Base-by-base conservation (phyloP, 2,797 vertebrate species). In the Lithobates pipiens region DNA sequence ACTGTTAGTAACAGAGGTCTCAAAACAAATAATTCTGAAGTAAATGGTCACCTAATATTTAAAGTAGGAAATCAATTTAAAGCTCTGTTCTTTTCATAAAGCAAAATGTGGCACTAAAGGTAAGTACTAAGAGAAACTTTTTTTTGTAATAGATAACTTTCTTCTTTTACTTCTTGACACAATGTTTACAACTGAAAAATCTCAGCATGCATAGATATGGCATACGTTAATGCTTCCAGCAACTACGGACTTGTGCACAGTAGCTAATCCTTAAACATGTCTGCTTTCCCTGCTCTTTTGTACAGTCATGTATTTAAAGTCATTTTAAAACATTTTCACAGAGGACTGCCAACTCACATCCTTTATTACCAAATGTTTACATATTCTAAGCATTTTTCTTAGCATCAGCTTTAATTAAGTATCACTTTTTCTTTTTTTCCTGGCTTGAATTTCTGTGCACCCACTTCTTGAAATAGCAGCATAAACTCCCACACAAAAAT, bases 401-500 rank as follows among this genome's bases (percentile, higher is more conserved):
- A 36, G 68, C 79, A 81, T 72, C 46, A 81, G 70, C 78, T 80
- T 61, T 72, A 82, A 83, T 63, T 18, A 68, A 65, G 25, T 65
- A 70, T 69, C 68, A 46, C 36, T 67, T 36, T 61, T 82, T 68
- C 44, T 10, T 21, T 57, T 72, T 54, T 80, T 75, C 34, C 77
- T 79, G 70, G 83, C 83, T 25, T 27, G 69, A 50, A 29, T 39
- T 71, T 61, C 65, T 68, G 77, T 79, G 81, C 61, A 79, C 54
- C 67, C 75, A 69, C 69, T 77, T 74, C 80, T 86, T 69, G 76
- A 87, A 84, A 75, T 83, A 83, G 76, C 76, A 54, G 44, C 63
- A 63, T 46, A 87, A 80, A 78, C 76, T 70, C 81, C 76, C 77
- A 75, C 69, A 78, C 44, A 82, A 84, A 84, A 68, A 87, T 79